Base-by-base conservation (phyloP, 2,113 vertebrate genomes). In the Melierax canorus region DNA sequence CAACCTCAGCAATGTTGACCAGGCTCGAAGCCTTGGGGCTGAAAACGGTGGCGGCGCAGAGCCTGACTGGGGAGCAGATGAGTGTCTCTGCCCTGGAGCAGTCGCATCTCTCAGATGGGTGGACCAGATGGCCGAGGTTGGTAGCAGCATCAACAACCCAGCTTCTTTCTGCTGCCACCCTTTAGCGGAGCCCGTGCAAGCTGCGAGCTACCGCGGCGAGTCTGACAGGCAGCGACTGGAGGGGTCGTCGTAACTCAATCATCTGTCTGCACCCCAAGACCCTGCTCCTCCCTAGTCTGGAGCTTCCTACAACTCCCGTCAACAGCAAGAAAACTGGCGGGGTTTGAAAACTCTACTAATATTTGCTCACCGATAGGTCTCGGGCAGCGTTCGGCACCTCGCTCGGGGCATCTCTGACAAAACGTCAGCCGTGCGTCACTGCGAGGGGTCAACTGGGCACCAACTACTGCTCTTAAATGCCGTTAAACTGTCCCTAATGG, bases 321-420 rank as follows among this genome's bases (percentile, higher is more conserved):
- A 62, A 3, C 26, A 69, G 48, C 29, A 43, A 71, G 45, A 62
- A 78, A 58, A 43, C 16, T 8, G 27, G 20, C 29, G 2, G 34
- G 11, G 24, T 36, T 88, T 66, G 76, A 58, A 76, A 80, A 56
- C 51, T 39, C 51, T 15, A 3, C 7, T 32, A 5, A 2, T 13
- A 0, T n/a, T 67, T 71, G 41, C 55, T 74, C 18, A 22, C 16
- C 13, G 0, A 1, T 23, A 7, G 29, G 34, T 84, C 76, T 72
- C 14, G 12, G 29, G 23, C 30, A 41, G 46, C 0, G 0, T 78
- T 87, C 4, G 1, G 16, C 48, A 16, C 10, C 20, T 38, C 0
- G 0, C 6, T 15, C 1, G 4, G 51, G 30, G 6, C 24, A 6
- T 5, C 14, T 64, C 30, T 48, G 45, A 26, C 66, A 17, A 62